These are phyloP conservation scores for Regulus satrapa DNA, from an alignment of 2,113 vertebrate species.

Conservation along the genomic window DNA sequence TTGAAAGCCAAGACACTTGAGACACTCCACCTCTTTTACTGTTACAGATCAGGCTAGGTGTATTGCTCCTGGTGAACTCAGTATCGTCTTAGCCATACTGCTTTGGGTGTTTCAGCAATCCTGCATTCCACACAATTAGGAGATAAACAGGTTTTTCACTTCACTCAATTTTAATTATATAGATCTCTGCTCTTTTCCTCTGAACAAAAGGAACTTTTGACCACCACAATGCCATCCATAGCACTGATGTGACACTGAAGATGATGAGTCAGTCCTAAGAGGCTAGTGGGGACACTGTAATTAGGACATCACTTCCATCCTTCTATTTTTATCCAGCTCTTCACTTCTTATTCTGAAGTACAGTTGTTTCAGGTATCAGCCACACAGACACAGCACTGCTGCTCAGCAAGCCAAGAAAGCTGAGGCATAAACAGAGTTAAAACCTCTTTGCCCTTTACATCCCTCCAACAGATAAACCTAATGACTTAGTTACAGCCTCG, in stretches of 20 bases:
- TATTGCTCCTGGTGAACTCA: background rate
- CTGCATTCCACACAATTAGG: background rate
- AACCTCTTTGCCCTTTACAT: background rate
- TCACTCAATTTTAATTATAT: background rate
- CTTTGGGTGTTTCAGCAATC: background rate
- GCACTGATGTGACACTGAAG: background rate
- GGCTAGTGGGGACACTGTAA: background rate
- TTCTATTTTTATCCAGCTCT: background rate
- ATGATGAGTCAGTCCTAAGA: background rate
- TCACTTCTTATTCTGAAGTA: background rate
- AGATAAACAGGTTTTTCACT: background rate
- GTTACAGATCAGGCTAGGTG: background rate
- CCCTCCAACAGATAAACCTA: background rate
- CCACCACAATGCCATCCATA: background rate
- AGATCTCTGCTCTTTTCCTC: background rate
- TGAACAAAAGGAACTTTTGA: background rate
- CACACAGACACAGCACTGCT: background rate
- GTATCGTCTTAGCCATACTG: background rate
- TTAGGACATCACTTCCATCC: background rate
- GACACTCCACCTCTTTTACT: background rate
- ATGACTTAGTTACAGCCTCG: background rate
- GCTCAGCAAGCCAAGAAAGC: background rate
- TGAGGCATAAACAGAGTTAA: background rate
- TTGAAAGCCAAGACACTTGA: background rate
- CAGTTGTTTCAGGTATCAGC: background rate